A percentile compares a stretch with the other conserved stretches of the same genome.
Conservation (phyloP, 2,797 vertebrate genomes). For the Catostomus latipinnis region DNA sequence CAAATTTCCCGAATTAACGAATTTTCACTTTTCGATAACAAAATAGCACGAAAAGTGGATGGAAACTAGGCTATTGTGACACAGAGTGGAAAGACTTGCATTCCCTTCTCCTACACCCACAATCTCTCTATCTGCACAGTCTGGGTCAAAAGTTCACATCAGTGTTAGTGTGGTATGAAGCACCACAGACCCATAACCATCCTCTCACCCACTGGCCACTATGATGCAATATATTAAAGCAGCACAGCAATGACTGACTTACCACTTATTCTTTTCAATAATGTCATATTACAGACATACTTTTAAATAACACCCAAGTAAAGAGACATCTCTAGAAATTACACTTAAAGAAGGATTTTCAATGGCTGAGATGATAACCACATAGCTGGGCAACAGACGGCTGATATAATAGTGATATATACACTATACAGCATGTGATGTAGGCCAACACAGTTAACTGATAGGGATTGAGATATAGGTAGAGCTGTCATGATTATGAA, state of each 20-base stretch:
- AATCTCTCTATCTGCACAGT: not conserved
- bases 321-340: not conserved
- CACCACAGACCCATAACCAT: not conserved
- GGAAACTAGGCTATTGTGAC: not conserved
- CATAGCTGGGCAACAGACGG: too few relatives aligned
- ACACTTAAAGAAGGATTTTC: too few relatives aligned
- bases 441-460: too few relatives aligned
- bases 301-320: not conserved
- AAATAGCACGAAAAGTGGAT: too few relatives aligned
- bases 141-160: constrained; percentile 23
- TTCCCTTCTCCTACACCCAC: not conserved
- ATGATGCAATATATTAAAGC: not conserved
- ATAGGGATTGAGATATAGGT: too few relatives aligned
- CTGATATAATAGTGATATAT: too few relatives aligned
- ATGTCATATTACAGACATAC: not conserved
- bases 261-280: not conserved
- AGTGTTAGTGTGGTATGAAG: constrained; percentile 10
- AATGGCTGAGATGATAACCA: too few relatives aligned
- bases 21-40: too few relatives aligned
- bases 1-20: too few relatives aligned
- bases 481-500: too few relatives aligned
- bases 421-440: too few relatives aligned
- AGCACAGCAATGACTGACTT: not conserved
- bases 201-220: constrained; percentile 1
- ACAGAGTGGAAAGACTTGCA: not conserved